Percentiles rank a stretch among this genome's conserved stretches.
Conservation (phyloP, 2,113 vertebrate genomes). For the Deroptyus accipitrinus region DNA sequence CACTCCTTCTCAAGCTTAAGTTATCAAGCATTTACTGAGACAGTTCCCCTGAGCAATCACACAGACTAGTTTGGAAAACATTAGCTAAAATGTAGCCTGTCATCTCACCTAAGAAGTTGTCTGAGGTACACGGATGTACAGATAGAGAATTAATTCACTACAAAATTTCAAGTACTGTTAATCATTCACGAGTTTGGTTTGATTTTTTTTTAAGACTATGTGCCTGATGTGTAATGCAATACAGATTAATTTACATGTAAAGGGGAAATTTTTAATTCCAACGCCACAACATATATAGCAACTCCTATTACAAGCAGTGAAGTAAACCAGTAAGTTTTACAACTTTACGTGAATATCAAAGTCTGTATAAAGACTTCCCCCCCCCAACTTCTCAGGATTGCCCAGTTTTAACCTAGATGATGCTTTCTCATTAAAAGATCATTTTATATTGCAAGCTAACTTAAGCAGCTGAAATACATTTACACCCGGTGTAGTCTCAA, state of each 20-base stretch:
- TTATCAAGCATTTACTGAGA: neutral
- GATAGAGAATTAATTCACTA: neutral
- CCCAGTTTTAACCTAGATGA: neutral
- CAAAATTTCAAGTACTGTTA: neutral
- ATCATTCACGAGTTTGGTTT: neutral
- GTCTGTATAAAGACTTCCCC: neutral
- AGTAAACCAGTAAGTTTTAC: neutral
- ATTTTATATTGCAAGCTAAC: neutral
- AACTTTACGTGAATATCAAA: neutral
- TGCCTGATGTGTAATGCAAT: neutral
- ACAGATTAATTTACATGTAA: neutral
- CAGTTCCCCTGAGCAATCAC: neutral
- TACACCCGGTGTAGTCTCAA: neutral
- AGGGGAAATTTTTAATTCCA: neutral
- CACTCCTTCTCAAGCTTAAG: accelerated
- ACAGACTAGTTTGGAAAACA: neutral
- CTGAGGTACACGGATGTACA: neutral
- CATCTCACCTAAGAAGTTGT: neutral
- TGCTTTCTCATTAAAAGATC: neutral
- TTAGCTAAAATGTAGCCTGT: neutral
- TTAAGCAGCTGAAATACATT: neutral
- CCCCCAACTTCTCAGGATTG: neutral
- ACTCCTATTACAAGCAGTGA: neutral
- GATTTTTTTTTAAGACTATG: neutral
- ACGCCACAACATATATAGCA: neutral